Evolutionary conservation across 2,888 invertebrate species (phyloP).

Genomic region (Arrhopalites spinosus): DNA sequence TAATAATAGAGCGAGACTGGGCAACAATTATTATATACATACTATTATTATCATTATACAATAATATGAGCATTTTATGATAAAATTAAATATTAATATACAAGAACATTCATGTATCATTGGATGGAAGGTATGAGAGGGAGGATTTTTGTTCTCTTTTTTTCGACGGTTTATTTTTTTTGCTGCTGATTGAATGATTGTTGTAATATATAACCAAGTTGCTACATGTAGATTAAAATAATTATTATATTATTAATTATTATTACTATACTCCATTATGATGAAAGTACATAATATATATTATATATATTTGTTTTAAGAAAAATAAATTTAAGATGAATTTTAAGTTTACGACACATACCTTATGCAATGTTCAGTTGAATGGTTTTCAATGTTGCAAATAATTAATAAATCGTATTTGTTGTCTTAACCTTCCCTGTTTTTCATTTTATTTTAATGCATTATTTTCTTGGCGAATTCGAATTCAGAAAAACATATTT

Average conservation of each 20-base stretch:
- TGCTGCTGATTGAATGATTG: neutral
- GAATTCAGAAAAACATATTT: too few species aligned
- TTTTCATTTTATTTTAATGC: too few species aligned
- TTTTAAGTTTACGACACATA: too few species aligned
- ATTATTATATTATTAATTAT: neutral
- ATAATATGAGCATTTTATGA: neutral
- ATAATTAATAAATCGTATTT: constrained; percentile 25
- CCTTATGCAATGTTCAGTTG: too few species aligned
- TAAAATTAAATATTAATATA: neutral
- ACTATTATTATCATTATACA: too few species aligned
- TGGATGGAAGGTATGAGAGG: neutral
- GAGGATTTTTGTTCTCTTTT: too few species aligned
- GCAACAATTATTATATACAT: too few species aligned
- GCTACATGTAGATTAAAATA: neutral
- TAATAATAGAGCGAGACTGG: too few species aligned
- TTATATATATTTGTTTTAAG: constrained; percentile 13
- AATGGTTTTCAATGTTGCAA: too few species aligned
- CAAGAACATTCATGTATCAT: too few species aligned
- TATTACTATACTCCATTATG: constrained; percentile 1
- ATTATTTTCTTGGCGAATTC: too few species aligned
- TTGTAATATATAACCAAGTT: neutral
- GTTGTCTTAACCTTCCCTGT: constrained; percentile 25
- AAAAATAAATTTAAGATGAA: too few species aligned
- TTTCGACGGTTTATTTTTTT: constrained; percentile 8
- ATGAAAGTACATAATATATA: constrained; percentile 23